A percentile compares a stretch with the other conserved stretches of the same genome.
phyloP scores from a whole-genome alignment of 2,888 invertebrate species.

The Carpatolechia fugitivella region DNA sequence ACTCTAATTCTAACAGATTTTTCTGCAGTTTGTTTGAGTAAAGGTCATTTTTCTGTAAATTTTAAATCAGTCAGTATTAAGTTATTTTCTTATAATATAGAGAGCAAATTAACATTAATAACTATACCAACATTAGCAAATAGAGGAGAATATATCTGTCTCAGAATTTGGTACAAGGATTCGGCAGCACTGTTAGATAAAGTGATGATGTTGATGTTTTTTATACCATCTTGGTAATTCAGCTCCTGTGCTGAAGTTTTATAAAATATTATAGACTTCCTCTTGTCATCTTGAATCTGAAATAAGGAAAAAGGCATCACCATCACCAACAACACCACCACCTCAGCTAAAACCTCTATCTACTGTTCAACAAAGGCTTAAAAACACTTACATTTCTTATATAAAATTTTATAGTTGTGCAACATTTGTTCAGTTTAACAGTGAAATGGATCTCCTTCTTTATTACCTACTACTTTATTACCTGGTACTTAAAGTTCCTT shows the following conservation, averaged over 20 bases:
- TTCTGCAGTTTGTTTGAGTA: conserved; percentile 66
- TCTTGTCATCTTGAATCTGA: conserved; percentile 49
- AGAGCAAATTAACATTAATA: no score
- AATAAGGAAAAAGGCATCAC: conserved; percentile 19
- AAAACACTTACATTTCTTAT: no score
- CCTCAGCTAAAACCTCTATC: no score
- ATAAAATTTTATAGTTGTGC: no score
- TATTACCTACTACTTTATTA: no score
- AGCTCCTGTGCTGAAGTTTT: conserved; percentile 52
- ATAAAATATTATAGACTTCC: conserved; percentile 66
- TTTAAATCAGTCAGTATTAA: no score
- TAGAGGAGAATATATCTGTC: conserved; percentile 66
- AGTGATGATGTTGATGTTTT: conserved; percentile 59
- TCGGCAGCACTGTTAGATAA: conserved; percentile 57
- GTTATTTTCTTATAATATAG: no score
- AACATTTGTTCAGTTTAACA: no score
- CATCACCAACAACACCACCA: no score
- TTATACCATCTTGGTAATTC: conserved; percentile 42
- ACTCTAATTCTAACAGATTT: conserved; percentile 61
- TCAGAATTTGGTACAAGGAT: conserved; percentile 64
- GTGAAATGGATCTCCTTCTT: no score
- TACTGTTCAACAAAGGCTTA: no score
- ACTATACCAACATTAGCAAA: conserved; percentile 51
- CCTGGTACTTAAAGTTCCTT: no score
- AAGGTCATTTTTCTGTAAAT: conserved; percentile 59